A percentile compares a stretch with the other conserved stretches of the same genome.
These are phyloP conservation scores for Tromatobia lineatoria DNA, from an alignment of 2,888 invertebrate species.

Conservation along the genomic window DNA sequence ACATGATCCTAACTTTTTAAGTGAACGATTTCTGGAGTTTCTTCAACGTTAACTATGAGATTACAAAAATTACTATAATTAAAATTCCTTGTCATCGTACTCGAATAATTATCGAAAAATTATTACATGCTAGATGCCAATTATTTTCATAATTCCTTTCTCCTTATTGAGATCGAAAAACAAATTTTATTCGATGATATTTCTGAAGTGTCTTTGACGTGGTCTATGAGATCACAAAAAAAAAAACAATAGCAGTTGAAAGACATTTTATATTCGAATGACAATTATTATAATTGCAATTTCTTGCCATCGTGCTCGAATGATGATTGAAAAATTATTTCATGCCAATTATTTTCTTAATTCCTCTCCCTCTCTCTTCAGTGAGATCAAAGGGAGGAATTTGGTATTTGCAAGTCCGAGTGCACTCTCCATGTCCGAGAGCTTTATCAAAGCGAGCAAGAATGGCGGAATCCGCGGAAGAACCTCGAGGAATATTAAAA, in stretches of 20 bases:
- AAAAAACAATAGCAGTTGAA: neutral
- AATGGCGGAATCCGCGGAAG: constrained; percentile 38
- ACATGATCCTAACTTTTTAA: no score
- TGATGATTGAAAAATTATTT: neutral
- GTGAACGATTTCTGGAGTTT: no score
- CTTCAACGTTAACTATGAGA: no score
- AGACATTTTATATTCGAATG: neutral
- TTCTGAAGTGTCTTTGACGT: no score
- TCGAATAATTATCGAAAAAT: no score
- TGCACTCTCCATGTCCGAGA: constrained; percentile 17
- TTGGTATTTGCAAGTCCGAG: constrained; percentile 44
- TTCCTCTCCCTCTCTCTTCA: neutral
- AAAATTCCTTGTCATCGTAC: no score
- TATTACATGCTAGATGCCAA: no score
- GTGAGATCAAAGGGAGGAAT: constrained; percentile 17
- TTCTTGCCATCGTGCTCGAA: neutral
- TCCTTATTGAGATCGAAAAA: no score
- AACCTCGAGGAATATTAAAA: constrained; percentile 57
- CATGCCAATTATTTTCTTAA: constrained; percentile 34
- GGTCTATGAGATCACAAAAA: neutral
- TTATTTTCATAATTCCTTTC: no score
- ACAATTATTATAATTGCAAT: neutral
- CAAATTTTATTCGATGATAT: no score
- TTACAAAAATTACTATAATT: no score
- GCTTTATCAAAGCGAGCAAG: constrained; percentile 34